These are phyloP conservation scores for Melanophora roralis DNA, from an alignment of 2,888 invertebrate species.

Conservation along the genomic window DNA sequence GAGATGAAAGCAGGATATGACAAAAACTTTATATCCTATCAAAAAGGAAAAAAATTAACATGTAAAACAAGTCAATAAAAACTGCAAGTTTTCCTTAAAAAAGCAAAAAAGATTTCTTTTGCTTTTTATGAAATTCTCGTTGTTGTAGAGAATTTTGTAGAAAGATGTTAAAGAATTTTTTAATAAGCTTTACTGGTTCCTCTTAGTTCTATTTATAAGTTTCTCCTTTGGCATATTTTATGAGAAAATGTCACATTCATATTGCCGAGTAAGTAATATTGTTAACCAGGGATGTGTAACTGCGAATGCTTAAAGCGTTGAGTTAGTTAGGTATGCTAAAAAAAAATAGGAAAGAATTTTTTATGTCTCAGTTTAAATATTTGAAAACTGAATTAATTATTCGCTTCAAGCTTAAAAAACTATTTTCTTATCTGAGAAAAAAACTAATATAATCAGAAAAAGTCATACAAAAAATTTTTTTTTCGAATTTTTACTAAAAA, in stretches of 20 bases:
- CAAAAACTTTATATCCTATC: background rate
- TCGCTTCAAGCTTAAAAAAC: no score
- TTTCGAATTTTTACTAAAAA: no score
- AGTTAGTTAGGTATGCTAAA: background rate
- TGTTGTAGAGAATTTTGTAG: slow-evolving; percentile 10
- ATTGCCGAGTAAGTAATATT: slow-evolving; percentile 41
- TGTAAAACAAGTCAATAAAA: slow-evolving; percentile 63
- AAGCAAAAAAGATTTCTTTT: slow-evolving; percentile 25
- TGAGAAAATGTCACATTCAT: slow-evolving; percentile 53
- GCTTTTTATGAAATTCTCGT: background rate
- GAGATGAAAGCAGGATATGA: slow-evolving; percentile 4
- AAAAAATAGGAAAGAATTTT: no score
- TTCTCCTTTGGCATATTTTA: background rate
- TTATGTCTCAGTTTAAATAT: no score
- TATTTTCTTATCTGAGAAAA: no score
- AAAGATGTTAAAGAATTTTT: slow-evolving; percentile 52
- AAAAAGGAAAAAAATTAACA: slow-evolving; percentile 58
- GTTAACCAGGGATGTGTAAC: slow-evolving; percentile 13
- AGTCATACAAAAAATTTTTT: no score
- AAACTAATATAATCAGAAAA: no score
- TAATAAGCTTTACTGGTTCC: slow-evolving; percentile 43
- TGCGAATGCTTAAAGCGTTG: background rate
- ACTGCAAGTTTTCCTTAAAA: slow-evolving; percentile 28
- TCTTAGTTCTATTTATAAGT: background rate
- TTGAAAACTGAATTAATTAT: no score